Evolutionary conservation across 2,888 invertebrate genomes (phyloP).

Genomic region (Thyatira batis): DNA sequence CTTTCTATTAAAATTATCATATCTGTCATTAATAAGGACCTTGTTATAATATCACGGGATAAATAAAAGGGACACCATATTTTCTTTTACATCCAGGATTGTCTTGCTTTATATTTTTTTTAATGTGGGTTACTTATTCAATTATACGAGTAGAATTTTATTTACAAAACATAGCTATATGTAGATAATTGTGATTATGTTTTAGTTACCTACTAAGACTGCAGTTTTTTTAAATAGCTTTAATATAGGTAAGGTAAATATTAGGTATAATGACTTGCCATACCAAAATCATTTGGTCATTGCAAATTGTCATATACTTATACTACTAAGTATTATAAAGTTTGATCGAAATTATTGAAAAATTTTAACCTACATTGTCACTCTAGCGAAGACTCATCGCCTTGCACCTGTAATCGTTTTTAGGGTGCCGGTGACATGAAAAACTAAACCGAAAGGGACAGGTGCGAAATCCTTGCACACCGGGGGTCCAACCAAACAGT

Average conservation of each 20-base stretch:
- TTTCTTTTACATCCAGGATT: slow-evolving; percentile 8
- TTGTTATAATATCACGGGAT: slow-evolving; percentile 44
- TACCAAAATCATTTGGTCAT: too few relatives aligned
- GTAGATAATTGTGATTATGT: too few relatives aligned
- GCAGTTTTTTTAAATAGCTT: too few relatives aligned
- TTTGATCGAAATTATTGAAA: too few relatives aligned
- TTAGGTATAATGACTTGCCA: too few relatives aligned
- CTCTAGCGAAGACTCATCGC: slow-evolving; percentile 34
- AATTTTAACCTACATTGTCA: slow-evolving; percentile 26
- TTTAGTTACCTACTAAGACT: too few relatives aligned
- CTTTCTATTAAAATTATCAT: slow-evolving; percentile 78
- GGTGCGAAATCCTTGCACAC: slow-evolving; percentile 75
- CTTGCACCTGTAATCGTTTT: slow-evolving; percentile 71
- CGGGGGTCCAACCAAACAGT: slow-evolving; percentile 66
- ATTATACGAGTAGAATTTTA: too few relatives aligned
- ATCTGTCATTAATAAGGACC: slow-evolving; percentile 57
- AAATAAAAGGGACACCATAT: slow-evolving; percentile 31
- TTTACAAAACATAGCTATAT: too few relatives aligned
- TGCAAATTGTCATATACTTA: too few relatives aligned
- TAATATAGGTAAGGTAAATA: too few relatives aligned
- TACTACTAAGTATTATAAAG: too few relatives aligned
- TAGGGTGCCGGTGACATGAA: slow-evolving; percentile 61
- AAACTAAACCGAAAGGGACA: slow-evolving; percentile 68
- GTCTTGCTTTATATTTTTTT: slow-evolving; percentile 1
- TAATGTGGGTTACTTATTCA: too few relatives aligned